Evolutionary conservation across 1,140 invertebrate species (phyloP), one percentile per base, ranked within the genome.

Genomic region (Apis florea): DNA sequence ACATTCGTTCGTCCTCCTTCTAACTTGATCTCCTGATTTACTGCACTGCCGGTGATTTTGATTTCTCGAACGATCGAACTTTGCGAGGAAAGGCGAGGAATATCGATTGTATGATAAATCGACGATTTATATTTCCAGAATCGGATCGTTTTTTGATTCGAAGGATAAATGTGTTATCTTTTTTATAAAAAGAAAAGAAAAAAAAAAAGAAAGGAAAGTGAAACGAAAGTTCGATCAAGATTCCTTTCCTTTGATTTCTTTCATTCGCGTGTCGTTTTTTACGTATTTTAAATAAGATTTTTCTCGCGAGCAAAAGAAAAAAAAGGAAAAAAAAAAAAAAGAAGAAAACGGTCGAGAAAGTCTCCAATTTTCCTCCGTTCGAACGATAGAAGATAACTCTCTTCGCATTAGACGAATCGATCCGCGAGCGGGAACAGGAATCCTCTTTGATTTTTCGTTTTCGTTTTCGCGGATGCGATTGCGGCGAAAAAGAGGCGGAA

Each of bases 21-120:
- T 40, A 67, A 80, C 53, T 74, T 74, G 59, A 80, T n/a, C n/a
- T n/a, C 71, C 61, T 80, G 74, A 80, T 80, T 80, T 80, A 74
- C 61, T n/a, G 63, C 79, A 80, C 70, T 80, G 71, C 79, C 79
- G 71, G 17, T 31, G 56, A 80, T 64, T 64, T 74, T 54, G 54
- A 53, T 51, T 75, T 81, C 56, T 75, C n/a, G 31, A 79, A 64
- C 49, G 63, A 54, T 74, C 70, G 53, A 21, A 66, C 40, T 54
- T 53, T 13, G 54, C 21, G 17, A 26, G 70, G 59, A 21, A 51
- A 19, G 31, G 58, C 9, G 40, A 68, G 31, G 31, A 6, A 40
- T 40, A 40, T 31, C 21, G 19, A 61, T 53, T 15, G 17, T 59
- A n/a, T n/a, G n/a, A n/a, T 21, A 12, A 63, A 74, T 40, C 5